Percentiles rank a stretch among this genome's conserved stretches.
Conservation (phyloP, 2,888 invertebrate species). For the Linyphia triangularis region DNA sequence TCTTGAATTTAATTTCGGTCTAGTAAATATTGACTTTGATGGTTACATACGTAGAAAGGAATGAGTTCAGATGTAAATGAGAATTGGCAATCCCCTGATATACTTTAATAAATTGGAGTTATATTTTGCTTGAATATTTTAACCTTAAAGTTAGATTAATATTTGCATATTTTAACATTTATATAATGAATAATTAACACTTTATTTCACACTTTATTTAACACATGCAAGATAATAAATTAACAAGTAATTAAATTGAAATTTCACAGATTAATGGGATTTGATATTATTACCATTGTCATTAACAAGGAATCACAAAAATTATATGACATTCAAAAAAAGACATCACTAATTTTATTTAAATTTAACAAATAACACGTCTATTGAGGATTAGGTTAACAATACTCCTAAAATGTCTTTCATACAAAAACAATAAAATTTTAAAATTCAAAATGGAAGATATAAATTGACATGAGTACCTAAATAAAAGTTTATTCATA, state of each 20-base stretch:
- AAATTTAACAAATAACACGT: no score
- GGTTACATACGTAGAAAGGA: neutral
- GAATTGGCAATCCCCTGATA: neutral
- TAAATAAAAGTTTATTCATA: no score
- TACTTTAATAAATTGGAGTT: neutral
- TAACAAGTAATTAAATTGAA: neutral
- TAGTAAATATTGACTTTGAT: conserved; percentile 26
- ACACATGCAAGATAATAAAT: neutral
- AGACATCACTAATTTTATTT: no score
- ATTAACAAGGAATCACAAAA: no score
- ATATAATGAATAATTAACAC: neutral
- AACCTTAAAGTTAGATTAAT: neutral
- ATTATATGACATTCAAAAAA: no score
- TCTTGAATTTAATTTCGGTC: conserved; percentile 33
- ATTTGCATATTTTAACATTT: neutral
- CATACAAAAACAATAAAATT: no score
- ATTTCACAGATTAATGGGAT: no score
- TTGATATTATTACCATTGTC: no score
- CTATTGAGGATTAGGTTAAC: no score
- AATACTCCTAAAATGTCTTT: no score
- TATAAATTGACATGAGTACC: no score
- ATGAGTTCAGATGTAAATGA: conserved; percentile 22
- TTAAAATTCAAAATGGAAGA: no score
- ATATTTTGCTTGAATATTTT: neutral
- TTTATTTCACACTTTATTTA: neutral